Evolutionary conservation across 2,797 vertebrate species (phyloP).

Genomic region (Sebastes elongatus): DNA sequence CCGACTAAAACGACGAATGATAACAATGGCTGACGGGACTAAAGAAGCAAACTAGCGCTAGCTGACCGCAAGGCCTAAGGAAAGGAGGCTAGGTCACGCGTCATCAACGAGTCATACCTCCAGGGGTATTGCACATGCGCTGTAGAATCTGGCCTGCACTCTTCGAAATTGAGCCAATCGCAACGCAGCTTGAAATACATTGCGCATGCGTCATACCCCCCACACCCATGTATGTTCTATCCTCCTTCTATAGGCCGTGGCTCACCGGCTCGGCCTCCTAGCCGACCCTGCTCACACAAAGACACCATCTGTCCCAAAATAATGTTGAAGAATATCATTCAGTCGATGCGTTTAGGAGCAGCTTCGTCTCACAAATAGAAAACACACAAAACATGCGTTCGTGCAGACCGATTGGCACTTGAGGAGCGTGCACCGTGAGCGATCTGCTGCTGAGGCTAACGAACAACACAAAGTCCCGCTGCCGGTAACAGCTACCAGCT

Average conservation of each 20-base stretch:
- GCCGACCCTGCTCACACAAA: constrained; percentile 11
- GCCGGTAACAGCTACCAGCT: not conserved
- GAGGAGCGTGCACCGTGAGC: rapidly evolving
- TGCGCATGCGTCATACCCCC: too few species aligned
- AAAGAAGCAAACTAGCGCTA: not conserved
- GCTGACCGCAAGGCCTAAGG: not conserved
- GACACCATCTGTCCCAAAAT: rapidly evolving
- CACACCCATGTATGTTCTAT: too few species aligned
- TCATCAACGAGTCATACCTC: too few species aligned
- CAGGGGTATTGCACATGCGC: too few species aligned
- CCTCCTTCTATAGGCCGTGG: too few species aligned
- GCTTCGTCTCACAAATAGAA: rapidly evolving
- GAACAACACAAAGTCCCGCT: not conserved
- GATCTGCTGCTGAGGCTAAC: not conserved
- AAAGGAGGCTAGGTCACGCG: too few species aligned
- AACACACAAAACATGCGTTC: rapidly evolving
- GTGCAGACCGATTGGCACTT: rapidly evolving
- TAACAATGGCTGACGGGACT: constrained; percentile 2
- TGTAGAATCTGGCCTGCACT: too few species aligned
- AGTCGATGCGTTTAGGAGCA: rapidly evolving
- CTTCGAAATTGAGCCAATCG: too few species aligned
- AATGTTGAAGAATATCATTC: rapidly evolving
- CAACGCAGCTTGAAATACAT: too few species aligned
- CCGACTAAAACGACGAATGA: not conserved
- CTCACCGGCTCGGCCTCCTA: constrained; percentile 2